Conservation (phyloP, 2,113 vertebrate species). For the Setophaga coronata region DNA sequence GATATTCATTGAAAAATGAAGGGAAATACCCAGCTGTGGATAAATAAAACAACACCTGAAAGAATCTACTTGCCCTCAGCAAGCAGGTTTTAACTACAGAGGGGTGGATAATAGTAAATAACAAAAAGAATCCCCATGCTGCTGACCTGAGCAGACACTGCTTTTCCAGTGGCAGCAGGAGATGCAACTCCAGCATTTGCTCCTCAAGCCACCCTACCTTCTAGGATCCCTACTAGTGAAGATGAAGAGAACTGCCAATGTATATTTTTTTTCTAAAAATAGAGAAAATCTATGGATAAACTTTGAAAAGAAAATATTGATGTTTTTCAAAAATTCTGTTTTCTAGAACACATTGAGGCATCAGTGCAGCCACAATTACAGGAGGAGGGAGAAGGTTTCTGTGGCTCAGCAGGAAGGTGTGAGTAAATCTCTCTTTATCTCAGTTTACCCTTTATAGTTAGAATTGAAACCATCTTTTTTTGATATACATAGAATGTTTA, state of each 20-base stretch:
- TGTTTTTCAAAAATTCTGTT: background rate
- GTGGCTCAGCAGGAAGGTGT: background rate
- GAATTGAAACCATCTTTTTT: background rate
- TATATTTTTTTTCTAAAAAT: background rate
- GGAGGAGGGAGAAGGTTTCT: background rate
- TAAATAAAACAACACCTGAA: background rate
- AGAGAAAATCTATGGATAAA: background rate
- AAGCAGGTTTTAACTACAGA: background rate
- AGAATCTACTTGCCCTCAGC: fast-evolving
- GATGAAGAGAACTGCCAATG: background rate
- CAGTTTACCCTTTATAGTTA: background rate
- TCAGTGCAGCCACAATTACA: background rate
- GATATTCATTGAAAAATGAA: background rate
- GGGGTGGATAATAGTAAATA: background rate
- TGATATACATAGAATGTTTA: background rate
- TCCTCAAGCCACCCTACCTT: background rate
- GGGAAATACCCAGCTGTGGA: background rate
- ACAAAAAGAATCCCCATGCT: background rate
- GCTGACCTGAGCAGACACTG: background rate
- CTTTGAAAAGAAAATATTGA: background rate
- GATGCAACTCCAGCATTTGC: background rate
- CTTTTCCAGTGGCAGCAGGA: background rate
- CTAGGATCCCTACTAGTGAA: background rate
- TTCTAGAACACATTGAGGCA: background rate
- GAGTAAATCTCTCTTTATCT: background rate